Evolutionary conservation across 2,113 vertebrate genomes (phyloP).

Genomic region (Ginglymostoma cirratum): DNA sequence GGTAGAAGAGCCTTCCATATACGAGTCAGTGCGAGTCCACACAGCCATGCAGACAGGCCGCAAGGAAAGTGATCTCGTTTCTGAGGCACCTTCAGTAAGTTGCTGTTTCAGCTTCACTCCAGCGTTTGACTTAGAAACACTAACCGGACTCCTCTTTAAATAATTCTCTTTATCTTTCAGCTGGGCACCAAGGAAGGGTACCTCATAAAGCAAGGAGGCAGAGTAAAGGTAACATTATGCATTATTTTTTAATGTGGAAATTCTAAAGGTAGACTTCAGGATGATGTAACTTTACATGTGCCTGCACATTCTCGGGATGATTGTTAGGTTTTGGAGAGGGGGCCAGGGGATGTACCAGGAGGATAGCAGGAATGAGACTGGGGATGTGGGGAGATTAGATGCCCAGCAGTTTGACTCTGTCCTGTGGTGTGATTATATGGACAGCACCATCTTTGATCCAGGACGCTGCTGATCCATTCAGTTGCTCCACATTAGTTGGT

Average conservation of each 20-base stretch:
- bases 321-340: neutral
- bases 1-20: conserved; percentile 91
- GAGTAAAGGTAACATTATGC: conserved; percentile 67
- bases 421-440: too few species aligned
- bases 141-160: neutral
- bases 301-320: neutral
- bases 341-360: too few species aligned
- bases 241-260: neutral
- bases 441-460: too few species aligned
- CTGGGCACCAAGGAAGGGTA: conserved; percentile 94
- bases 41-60: conserved; percentile 83
- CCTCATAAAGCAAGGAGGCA: conserved; percentile 81
- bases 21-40: conserved; percentile 91
- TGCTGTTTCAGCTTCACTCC: neutral
- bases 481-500: too few species aligned
- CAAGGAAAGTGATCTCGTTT: conserved; percentile 74
- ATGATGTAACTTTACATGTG: too few species aligned
- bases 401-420: too few species aligned
- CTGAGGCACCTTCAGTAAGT: conserved; percentile 79
- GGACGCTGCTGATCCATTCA: too few species aligned
- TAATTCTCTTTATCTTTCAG: conserved; percentile 56
- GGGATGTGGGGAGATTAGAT: too few species aligned
- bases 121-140: neutral
- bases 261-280: neutral
- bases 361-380: too few species aligned